Conservation (phyloP, 2,797 vertebrate species). For the Setipinna tenuifilis region DNA sequence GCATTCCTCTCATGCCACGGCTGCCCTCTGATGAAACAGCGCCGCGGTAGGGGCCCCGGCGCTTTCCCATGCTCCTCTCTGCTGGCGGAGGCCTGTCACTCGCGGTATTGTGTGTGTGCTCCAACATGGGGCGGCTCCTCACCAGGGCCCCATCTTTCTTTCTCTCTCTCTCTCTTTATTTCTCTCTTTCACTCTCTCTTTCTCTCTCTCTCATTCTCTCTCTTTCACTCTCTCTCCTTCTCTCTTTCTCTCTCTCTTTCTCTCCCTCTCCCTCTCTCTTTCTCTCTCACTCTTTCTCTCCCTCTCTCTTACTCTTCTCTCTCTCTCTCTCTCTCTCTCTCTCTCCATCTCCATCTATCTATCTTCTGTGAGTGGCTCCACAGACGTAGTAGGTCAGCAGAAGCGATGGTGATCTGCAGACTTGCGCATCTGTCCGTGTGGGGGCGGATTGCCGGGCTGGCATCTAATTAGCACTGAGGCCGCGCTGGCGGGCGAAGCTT, state of each 20-base stretch:
- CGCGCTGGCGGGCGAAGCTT: constrained; percentile 12
- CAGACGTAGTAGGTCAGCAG: not conserved
- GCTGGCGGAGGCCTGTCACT: constrained; percentile 42
- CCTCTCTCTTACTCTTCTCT: constrained; percentile 27
- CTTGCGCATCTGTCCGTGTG: not conserved
- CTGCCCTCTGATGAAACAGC: constrained; percentile 54
- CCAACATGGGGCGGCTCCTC: not conserved
- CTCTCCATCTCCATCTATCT: constrained; percentile 28
- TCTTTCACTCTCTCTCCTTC: constrained; percentile 73
- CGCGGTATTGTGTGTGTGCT: constrained; percentile 53
- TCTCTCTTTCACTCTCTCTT: constrained; percentile 55
- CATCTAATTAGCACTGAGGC: constrained; percentile 12
- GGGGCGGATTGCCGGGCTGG: not conserved
- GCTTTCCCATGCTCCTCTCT: constrained; percentile 10
- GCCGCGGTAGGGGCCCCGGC: not conserved
- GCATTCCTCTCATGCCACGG: constrained; percentile 66
- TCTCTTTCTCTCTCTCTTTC: not conserved
- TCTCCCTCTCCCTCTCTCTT: not conserved
- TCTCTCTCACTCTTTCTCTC: too few relatives aligned
- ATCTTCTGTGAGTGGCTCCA: not conserved
- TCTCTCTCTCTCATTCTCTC: constrained; percentile 61
- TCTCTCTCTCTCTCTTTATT: constrained; percentile 38
- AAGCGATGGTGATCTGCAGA: not conserved
- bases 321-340: constrained; percentile 29
- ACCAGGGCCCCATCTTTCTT: not conserved